A percentile compares a stretch with the other conserved stretches of the same genome.
phyloP scores from a whole-genome alignment of 2,888 invertebrate genomes.

The Neoaliturus tenellus region DNA sequence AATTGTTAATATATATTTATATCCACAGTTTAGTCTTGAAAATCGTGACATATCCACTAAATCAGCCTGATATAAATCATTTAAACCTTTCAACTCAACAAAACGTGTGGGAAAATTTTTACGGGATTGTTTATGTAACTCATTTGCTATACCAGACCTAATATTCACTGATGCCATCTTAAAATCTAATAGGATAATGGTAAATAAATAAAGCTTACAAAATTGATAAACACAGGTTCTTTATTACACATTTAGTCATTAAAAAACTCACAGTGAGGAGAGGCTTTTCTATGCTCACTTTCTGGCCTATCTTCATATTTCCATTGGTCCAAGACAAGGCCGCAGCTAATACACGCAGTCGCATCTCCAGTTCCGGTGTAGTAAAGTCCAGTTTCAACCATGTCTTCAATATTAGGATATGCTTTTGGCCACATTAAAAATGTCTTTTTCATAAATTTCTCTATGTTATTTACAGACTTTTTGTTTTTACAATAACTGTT shows the following conservation, averaged over 20 bases:
- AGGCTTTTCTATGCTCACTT: neutral
- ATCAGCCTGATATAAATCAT: slow-evolving; percentile 58
- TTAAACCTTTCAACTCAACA: slow-evolving; percentile 55
- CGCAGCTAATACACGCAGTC: neutral
- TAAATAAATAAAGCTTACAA: neutral
- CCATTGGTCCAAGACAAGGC: neutral
- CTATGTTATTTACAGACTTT: neutral
- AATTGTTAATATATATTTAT: slow-evolving; percentile 39
- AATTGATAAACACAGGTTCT: neutral
- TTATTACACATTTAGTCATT: neutral
- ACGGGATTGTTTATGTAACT: slow-evolving; percentile 56
- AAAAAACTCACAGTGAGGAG: neutral
- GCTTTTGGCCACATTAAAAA: neutral
- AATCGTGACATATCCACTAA: slow-evolving; percentile 57
- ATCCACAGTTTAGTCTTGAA: slow-evolving; percentile 21
- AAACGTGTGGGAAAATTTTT: slow-evolving; percentile 33
- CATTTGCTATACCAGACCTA: slow-evolving; percentile 33
- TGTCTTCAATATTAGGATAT: neutral
- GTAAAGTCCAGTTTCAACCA: neutral
- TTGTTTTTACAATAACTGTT: neutral
- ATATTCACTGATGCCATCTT: neutral
- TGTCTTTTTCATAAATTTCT: slow-evolving; percentile 12
- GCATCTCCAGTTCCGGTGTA: neutral
- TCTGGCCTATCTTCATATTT: neutral
- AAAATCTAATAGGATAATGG: neutral